Evolutionary conservation across 2,888 invertebrate genomes (phyloP).

Genomic region (Vanessa cardui): DNA sequence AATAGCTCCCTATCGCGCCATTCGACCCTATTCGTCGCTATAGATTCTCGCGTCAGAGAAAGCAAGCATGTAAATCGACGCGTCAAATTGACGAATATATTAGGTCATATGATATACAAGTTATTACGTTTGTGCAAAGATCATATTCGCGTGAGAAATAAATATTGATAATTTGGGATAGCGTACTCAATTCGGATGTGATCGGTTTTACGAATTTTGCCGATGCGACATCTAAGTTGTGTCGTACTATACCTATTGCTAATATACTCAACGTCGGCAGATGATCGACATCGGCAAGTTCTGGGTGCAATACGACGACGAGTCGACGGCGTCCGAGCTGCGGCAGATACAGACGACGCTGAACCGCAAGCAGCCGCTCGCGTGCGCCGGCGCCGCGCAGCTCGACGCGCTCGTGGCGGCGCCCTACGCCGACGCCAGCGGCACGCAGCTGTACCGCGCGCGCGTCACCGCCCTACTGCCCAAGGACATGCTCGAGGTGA

Average conservation of each 20-base stretch:
- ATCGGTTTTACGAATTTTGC: no score
- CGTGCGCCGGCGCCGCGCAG: conserved; percentile 44
- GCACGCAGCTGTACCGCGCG: conserved; percentile 76
- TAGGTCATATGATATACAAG: no score
- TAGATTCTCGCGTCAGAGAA: no score
- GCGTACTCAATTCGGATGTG: no score
- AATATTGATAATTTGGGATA: no score
- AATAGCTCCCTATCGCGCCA: no score
- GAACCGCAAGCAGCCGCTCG: conserved; percentile 52
- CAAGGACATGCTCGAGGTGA: conserved; percentile 64
- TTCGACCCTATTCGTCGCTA: no score
- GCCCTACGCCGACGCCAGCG: conserved; percentile 68
- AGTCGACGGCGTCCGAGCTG: conserved; percentile 61
- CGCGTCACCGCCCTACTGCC: conserved; percentile 67
- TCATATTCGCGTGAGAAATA: no score
- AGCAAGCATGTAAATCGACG: no score
- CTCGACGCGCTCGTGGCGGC: conserved; percentile 73
- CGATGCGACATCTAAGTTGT: no score
- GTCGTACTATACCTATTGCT: background rate
- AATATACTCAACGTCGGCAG: conserved; percentile 56
- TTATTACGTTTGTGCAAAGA: no score
- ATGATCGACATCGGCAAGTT: conserved; percentile 85
- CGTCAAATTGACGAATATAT: no score
- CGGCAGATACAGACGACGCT: conserved; percentile 42
- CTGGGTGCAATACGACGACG: conserved; percentile 84